Evolutionary conservation across 23 tunicate genomes (phyloP).

Genomic region (Aplidium turbinatum): DNA sequence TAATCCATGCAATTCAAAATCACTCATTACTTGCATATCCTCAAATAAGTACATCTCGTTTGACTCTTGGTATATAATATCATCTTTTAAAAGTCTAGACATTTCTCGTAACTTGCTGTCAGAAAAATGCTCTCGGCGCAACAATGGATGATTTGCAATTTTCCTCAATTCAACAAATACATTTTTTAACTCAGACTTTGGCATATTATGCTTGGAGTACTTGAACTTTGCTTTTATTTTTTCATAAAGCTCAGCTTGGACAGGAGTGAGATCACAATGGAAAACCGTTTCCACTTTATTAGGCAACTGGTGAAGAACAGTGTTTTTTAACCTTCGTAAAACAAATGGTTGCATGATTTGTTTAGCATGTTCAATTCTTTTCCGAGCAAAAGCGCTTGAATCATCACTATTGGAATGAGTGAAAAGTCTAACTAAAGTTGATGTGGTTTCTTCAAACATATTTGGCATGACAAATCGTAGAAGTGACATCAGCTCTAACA

Average conservation of each 20-base stretch:
- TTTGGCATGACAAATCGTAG: slow-evolving; percentile 94
- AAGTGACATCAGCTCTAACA: slow-evolving; percentile 92
- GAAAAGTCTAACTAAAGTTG: slow-evolving; percentile 72
- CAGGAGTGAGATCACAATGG: slow-evolving; percentile 49
- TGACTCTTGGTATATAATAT: slow-evolving; percentile 56
- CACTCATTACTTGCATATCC: slow-evolving; percentile 98
- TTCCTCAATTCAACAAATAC: slow-evolving; percentile 90
- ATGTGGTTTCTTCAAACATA: slow-evolving; percentile 89
- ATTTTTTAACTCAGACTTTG: slow-evolving; percentile 68
- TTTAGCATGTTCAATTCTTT: slow-evolving; percentile 76
- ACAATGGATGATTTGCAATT: slow-evolving; percentile 91
- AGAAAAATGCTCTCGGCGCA: slow-evolving; percentile 66
- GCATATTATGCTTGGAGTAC: slow-evolving; percentile 51
- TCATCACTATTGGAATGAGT: slow-evolving; percentile 24
- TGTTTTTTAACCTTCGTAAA: slow-evolving; percentile 76
- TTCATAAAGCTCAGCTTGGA: slow-evolving; percentile 56
- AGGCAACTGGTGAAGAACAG: slow-evolving; percentile 92
- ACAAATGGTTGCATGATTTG: slow-evolving; percentile 98
- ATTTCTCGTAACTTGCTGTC: slow-evolving; percentile 51
- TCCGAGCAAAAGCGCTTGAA: slow-evolving; percentile 25
- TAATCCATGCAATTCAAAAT: slow-evolving; percentile 86
- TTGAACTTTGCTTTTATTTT: slow-evolving; percentile 66
- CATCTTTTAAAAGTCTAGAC: slow-evolving; percentile 79
- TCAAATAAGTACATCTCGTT: slow-evolving; percentile 64
- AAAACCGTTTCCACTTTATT: slow-evolving; percentile 45